Evolutionary conservation across 2,113 vertebrate species (phyloP).

Genomic region (Alexandromys fortis): DNA sequence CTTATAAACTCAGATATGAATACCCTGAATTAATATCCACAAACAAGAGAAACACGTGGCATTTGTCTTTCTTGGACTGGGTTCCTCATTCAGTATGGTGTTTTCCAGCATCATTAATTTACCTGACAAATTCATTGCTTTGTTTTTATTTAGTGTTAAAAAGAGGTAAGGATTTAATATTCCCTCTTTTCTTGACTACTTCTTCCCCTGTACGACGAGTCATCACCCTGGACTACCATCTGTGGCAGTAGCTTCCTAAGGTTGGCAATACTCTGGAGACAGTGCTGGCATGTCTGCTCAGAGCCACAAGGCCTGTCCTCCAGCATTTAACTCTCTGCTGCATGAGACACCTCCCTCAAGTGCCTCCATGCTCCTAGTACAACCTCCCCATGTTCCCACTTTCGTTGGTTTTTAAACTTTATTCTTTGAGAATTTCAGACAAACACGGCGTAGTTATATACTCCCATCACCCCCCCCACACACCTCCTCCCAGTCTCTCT

Average conservation of each 20-base stretch:
- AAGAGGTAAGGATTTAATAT: background rate
- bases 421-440: background rate
- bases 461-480: background rate
- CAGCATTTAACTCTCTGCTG: no score
- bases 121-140: background rate
- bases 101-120: background rate
- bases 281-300: background rate
- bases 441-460: background rate
- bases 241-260: background rate
- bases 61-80: no score
- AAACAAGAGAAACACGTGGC: background rate
- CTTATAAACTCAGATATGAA: background rate
- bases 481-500: background rate
- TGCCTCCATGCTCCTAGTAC: background rate
- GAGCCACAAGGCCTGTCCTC: no score
- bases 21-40: background rate
- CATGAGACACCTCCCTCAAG: accelerated
- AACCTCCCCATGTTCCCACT: no score
- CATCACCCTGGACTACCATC: background rate
- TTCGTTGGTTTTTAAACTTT: background rate
- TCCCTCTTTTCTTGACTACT: background rate
- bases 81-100: background rate
- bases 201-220: accelerated
- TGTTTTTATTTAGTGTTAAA: background rate
- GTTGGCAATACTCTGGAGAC: no score